Base-by-base conservation (phyloP, 2,113 vertebrate genomes). In the Misgurnus anguillicaudatus region DNA sequence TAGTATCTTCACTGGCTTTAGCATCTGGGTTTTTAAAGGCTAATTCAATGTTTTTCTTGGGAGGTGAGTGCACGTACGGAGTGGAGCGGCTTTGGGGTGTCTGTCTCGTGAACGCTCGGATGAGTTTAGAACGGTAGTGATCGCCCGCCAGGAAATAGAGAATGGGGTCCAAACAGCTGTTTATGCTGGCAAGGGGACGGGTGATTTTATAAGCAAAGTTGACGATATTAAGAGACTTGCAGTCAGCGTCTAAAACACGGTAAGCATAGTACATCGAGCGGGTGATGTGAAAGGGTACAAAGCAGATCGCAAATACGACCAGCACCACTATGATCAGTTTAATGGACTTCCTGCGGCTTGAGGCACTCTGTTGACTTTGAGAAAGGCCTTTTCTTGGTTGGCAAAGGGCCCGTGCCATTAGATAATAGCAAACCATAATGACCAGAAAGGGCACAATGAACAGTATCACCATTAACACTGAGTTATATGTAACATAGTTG, bases 191-290 rank as follows among this genome's bases (percentile, higher is more conserved):
- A 86, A 98, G 89, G 0, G 96, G 96, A 16, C 95, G 89, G 0
- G 96, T 98, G 89, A 97, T 93, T 89, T 99, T 98, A 86, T 98
- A 99, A 38, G 91, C 88, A 61, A 97, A 91, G 82, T 97, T 98
- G 80, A 98, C 87, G 0, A 95, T 85, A 87, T 96, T 96, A 80
- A 98, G 95, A 21, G 91, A 83, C 4, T 1, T 1, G 42, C 96
- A 99, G 77, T 93, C 39, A 0, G 91, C 92, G 3, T 94, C 21
- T 69, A 96, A 66, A 17, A 97, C 88, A 16, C 88, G 94, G 24
- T 93, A 88, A 16, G 92, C 82, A 86, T 98, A 98, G 87, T 98
- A 98, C 60, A 97, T 75, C 9, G 95, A 96, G 17, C 95, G 91
- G 0, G 96, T 98, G 88, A 98, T 85, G 85, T 99, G 96, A 87